A percentile compares a stretch with the other conserved stretches of the same genome.
Conservation (phyloP, 2,797 vertebrate species). For the Leptoclinus maculatus region DNA sequence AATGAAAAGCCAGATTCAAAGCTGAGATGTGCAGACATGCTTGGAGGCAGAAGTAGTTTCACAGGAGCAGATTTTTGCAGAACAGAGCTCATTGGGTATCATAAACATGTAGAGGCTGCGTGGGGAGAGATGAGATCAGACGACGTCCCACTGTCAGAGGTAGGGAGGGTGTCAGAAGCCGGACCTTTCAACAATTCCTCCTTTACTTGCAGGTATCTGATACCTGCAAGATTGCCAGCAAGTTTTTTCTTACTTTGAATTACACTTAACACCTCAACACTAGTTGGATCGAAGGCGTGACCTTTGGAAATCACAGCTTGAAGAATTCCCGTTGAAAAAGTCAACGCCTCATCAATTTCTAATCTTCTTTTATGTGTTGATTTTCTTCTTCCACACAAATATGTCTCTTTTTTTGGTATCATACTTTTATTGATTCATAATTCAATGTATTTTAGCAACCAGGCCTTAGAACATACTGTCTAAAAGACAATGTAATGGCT, state of each 20-base stretch:
- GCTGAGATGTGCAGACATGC: not conserved
- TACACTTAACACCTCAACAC: not conserved
- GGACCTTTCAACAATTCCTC: no score
- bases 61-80: not conserved
- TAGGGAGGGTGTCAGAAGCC: no score
- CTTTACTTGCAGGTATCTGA: not conserved
- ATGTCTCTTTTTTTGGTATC: no score
- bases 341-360: not conserved
- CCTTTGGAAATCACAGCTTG: not conserved
- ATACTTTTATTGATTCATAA: not conserved
- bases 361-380: no score
- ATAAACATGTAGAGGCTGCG: not conserved
- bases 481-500: no score
- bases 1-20: conserved; percentile 7
- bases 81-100: not conserved
- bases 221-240: not conserved
- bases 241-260: not conserved
- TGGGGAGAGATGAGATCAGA: not conserved
- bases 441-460: not conserved
- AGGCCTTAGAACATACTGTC: no score
- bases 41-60: not conserved
- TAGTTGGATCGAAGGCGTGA: not conserved
- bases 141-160: no score
- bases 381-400: no score
- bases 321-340: not conserved